Evolutionary conservation across 2,888 invertebrate genomes (phyloP), one percentile per base, ranked within the genome.

Genomic region (Drosophila lutescens): DNA sequence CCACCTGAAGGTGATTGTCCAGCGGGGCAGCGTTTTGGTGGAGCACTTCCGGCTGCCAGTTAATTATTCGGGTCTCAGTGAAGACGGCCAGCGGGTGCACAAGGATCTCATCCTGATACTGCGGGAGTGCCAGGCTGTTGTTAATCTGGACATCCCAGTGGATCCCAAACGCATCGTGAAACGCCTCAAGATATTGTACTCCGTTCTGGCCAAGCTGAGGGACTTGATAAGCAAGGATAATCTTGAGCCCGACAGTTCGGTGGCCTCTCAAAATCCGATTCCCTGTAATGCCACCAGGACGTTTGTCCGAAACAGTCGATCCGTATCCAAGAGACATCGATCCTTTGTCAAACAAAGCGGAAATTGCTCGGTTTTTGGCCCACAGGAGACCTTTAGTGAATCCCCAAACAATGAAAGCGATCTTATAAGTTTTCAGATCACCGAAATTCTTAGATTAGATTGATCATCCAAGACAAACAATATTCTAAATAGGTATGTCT

Each of bases 101-200:
- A 75, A 88, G 9, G 89, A 91, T 44, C 90, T 91, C 38, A 51
- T 72, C 0, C 30, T 89, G 3, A 92, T 92, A 73, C 59, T 91
- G 9, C 70, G 86, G 4, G 92, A 92, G 76, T 92, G 92, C 54
- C 83, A 86, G 34, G 90, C 91, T 0, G 76, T 89, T 34, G 60
- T 91, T 2, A 78, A 83, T 20, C 80, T 83, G 15, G 67, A 82
- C 2, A 69, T 84, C 46, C 83, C 80, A 30, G 78, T 91, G 0
- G 89, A 90, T 0, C 43, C 77, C 0, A 63, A 68, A 9, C 85
- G 91, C n/a, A 79, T 92, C 20, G 23, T 91, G 0, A 92, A 92
- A 61, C 90, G 92, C 10, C 86, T 92, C 12, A 91, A 90, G 74
- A 91, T 92, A 15, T 69, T 92, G 30, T 89, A 90, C 47, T 90